These are phyloP conservation scores for Phengaris arion DNA, from an alignment of 2,888 invertebrate genomes.

Conservation along the genomic window DNA sequence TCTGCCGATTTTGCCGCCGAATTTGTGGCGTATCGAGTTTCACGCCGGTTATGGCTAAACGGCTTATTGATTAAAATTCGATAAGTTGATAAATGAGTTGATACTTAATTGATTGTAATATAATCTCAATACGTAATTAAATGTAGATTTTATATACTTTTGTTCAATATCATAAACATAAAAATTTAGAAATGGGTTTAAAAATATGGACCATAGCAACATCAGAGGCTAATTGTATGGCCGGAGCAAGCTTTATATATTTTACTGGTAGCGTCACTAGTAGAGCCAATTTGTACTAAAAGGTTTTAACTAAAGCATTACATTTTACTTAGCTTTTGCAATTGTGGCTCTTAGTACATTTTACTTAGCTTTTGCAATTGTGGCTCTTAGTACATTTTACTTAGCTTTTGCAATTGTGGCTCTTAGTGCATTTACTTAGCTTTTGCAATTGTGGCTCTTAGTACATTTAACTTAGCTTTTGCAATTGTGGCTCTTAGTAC, in stretches of 20 bases:
- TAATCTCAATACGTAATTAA: not conserved
- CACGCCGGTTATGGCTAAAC: not conserved
- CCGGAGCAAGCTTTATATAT: too few species aligned
- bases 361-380: too few species aligned
- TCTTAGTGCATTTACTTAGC: not conserved
- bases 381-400: not conserved
- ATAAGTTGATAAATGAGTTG: constrained; percentile 5
- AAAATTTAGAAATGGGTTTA: too few species aligned
- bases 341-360: not conserved
- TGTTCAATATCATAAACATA: too few species aligned
- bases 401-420: not conserved
- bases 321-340: not conserved
- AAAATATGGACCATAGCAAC: too few species aligned
- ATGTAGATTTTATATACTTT: not conserved
- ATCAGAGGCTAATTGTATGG: too few species aligned
- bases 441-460: too few species aligned
- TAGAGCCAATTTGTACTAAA: too few species aligned
- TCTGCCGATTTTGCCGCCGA: not conserved
- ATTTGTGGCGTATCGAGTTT: constrained; percentile 5
- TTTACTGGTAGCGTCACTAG: too few species aligned
- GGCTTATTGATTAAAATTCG: not conserved
- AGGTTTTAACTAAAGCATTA: not conserved
- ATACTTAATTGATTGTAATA: not conserved
- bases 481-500: not conserved
- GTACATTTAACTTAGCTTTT: not conserved